phyloP scores from a whole-genome alignment of 2,113 vertebrate species.

The Puma concolor region DNA sequence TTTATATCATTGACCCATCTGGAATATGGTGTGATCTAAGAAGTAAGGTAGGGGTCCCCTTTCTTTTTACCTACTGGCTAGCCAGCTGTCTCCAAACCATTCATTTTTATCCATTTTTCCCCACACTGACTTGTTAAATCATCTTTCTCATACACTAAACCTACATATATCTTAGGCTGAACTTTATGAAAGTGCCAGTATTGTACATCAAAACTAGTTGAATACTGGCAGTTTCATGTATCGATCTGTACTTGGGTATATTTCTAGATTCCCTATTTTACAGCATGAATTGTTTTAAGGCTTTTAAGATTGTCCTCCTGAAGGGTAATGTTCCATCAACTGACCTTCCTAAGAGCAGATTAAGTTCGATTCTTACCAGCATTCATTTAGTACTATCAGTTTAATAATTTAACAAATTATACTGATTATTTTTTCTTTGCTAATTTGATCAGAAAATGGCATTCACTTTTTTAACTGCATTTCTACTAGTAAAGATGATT shows the following conservation, averaged over 20 bases:
- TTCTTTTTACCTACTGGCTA: background rate
- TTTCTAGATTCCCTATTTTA: background rate
- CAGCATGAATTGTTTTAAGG: background rate
- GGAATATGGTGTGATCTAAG: background rate
- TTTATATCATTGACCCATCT: background rate
- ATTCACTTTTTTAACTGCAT: background rate
- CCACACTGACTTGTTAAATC: background rate
- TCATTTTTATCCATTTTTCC: background rate
- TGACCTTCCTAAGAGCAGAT: background rate
- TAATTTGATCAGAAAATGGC: background rate
- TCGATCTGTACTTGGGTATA: background rate
- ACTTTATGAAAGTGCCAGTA: background rate
- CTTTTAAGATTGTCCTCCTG: background rate
- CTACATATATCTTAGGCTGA: background rate
- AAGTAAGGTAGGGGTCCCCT: background rate
- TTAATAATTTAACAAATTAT: conserved; percentile 26
- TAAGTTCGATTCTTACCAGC: background rate
- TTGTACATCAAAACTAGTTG: background rate
- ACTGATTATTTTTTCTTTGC: background rate
- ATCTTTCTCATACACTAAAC: background rate
- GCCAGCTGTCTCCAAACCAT: background rate
- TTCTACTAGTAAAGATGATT: background rate
- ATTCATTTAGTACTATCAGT: background rate
- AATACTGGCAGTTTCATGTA: background rate
- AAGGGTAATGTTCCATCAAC: background rate